Base-by-base conservation (phyloP, 2,888 invertebrate species). In the Thecophora atra region DNA sequence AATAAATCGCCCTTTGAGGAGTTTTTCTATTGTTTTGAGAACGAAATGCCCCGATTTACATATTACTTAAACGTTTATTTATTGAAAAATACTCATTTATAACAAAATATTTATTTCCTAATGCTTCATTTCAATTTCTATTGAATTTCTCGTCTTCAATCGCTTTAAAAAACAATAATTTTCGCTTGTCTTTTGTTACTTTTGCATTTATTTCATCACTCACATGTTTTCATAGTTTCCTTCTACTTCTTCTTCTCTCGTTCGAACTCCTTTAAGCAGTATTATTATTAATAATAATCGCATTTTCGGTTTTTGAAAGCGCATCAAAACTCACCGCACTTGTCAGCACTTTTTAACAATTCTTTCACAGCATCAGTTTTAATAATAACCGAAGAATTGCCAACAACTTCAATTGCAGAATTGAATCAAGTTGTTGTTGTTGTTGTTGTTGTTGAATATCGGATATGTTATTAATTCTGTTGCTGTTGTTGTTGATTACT, bases 251-350 rank as follows among this genome's bases (percentile, higher is more conserved):
- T 28, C 30, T n/a, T n/a, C n/a, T n/a, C n/a, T n/a, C n/a, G n/a
- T n/a, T n/a, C 1, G 37, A 37, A 11, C 37, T 37, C 7, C 37
- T 28, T 26, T 19, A 44, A 58, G 58, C 21, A 30, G 63, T 60
- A 47, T 52, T 44, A 71, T 65, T 65, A 71, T 30, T 19, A 58
- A 65, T 71, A 58, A 71, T 65, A 65, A 21, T 54, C 71, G 69
- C 54, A 69, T 76, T 73, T 77, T 60, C 58, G 79, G 76, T 78
- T 76, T 79, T 77, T 78, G 73, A 77, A 83, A 82, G 82, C 82
- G 80, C 82, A 81, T 79, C 77, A 76, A 77, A 79, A 78, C 77
- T 79, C 72, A 83, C 81, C 82, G 78, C 83, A 82, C 81, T 75
- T 80, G 82, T 79, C 78, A 76, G 44, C 47, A 64, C 58, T 58